These are phyloP conservation scores for Hydractinia echinata DNA, from an alignment of 30 jellyfish, hydroid and myxozoan species.

Conservation along the genomic window DNA sequence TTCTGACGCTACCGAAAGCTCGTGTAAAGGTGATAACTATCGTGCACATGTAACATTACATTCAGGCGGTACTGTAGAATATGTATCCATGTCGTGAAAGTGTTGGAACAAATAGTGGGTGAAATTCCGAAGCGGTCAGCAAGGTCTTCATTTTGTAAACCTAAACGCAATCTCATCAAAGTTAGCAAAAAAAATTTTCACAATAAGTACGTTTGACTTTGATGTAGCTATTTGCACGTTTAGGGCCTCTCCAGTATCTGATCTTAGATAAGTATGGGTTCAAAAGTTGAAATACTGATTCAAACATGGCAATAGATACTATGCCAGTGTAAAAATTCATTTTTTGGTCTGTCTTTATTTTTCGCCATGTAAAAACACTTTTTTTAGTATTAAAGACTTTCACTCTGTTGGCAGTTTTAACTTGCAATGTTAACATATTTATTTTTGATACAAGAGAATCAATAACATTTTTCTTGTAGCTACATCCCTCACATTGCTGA, in stretches of 20 bases:
- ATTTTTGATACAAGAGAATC: not conserved
- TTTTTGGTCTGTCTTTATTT: constrained; percentile 28
- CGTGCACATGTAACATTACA: no score
- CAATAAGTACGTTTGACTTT: constrained; percentile 22
- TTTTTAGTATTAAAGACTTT: not conserved
- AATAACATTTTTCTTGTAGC: not conserved
- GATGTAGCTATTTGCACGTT: constrained; percentile 21
- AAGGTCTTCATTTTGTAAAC: constrained; percentile 46
- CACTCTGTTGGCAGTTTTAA: not conserved
- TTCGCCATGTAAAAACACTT: not conserved
- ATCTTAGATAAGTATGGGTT: constrained; percentile 30
- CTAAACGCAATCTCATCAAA: constrained; percentile 42
- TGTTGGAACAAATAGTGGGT: constrained; percentile 31
- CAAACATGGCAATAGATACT: constrained; percentile 23
- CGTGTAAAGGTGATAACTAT: no score
- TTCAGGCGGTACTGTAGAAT: no score
- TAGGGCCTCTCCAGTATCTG: constrained; percentile 29
- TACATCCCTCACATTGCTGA: not conserved
- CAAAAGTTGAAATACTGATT: constrained; percentile 19
- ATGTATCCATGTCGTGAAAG: constrained; percentile 34
- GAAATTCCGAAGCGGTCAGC: constrained; percentile 53
- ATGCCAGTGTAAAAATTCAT: constrained; percentile 40
- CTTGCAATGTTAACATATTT: not conserved
- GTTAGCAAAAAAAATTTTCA: constrained; percentile 33
- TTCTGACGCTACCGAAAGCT: no score